A percentile compares a stretch with the other conserved stretches of the same genome.
These are phyloP conservation scores for Esox niger DNA, from an alignment of 2,113 vertebrate species.

Conservation along the genomic window DNA sequence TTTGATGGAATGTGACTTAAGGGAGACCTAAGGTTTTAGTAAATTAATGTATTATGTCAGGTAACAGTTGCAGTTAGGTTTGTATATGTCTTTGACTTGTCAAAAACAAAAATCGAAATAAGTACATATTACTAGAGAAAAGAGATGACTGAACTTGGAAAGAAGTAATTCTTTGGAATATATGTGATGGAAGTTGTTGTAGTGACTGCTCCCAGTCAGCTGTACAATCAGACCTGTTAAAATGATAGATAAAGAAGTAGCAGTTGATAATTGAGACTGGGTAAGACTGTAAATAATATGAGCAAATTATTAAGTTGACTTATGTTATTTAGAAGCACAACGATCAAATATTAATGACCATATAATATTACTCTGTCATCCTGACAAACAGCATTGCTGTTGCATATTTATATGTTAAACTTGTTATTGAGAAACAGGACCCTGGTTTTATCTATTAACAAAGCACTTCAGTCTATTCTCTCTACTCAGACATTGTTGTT, in stretches of 20 bases:
- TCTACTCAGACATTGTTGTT: not conserved
- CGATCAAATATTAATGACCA: not conserved
- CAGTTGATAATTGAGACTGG: not conserved
- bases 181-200: not conserved
- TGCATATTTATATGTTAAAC: not conserved
- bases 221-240: not conserved
- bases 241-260: not conserved
- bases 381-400: not conserved
- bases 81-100: constrained; percentile 20
- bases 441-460: not conserved
- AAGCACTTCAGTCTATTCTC: not conserved
- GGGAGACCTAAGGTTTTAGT: constrained; percentile 1
- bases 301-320: not conserved
- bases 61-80: constrained; percentile 51
- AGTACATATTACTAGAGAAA: constrained; percentile 46
- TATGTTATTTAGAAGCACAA: not conserved
- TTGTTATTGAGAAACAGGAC: not conserved
- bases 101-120: constrained; percentile 33
- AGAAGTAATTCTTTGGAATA: not conserved
- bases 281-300: not conserved
- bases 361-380: not conserved
- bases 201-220: not conserved
- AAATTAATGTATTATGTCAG: constrained; percentile 53
- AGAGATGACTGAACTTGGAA: constrained; percentile 5
- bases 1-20: constrained; percentile 46